phyloP scores from a whole-genome alignment of 2,888 invertebrate species.

The Drosophila basisetae region DNA sequence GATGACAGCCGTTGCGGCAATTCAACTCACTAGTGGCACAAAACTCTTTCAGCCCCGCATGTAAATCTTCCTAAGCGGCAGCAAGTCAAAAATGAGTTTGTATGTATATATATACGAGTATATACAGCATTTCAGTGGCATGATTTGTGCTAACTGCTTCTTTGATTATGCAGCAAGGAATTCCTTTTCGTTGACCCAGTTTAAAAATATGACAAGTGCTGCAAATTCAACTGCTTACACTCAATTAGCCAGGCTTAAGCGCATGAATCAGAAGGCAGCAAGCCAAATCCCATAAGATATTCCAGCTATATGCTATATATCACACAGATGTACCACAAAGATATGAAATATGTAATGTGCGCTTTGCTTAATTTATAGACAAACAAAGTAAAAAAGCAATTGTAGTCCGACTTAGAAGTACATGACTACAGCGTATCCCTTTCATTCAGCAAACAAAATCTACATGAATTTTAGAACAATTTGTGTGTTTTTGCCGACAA shows the following conservation, averaged over 20 bases:
- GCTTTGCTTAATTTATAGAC: slow-evolving; percentile 62
- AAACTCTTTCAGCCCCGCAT: slow-evolving; percentile 11
- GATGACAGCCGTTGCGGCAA: slow-evolving; percentile 23
- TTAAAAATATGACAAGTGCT: slow-evolving; percentile 29
- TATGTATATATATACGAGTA: not conserved
- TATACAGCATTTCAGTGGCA: not conserved
- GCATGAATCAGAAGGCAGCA: slow-evolving; percentile 49
- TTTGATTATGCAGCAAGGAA: slow-evolving; percentile 20
- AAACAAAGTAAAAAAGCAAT: slow-evolving; percentile 5
- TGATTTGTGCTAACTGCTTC: slow-evolving; percentile 17
- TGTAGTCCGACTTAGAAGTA: not conserved
- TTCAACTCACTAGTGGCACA: not conserved
- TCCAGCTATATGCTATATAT: slow-evolving; percentile 30
- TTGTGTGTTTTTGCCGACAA: not conserved
- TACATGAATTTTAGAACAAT: not conserved
- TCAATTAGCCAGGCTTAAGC: slow-evolving; percentile 60
- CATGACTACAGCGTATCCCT: slow-evolving; percentile 26
- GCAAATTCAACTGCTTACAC: slow-evolving; percentile 51
- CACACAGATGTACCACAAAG: slow-evolving; percentile 43
- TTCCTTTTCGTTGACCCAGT: slow-evolving; percentile 9
- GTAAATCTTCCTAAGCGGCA: slow-evolving; percentile 15
- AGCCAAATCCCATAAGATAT: slow-evolving; percentile 44
- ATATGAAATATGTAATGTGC: slow-evolving; percentile 55
- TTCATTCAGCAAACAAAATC: not conserved
- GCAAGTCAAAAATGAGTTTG: not conserved